Evolutionary conservation across 2,113 vertebrate species (phyloP).

Genomic region (Odobenus rosmarus): DNA sequence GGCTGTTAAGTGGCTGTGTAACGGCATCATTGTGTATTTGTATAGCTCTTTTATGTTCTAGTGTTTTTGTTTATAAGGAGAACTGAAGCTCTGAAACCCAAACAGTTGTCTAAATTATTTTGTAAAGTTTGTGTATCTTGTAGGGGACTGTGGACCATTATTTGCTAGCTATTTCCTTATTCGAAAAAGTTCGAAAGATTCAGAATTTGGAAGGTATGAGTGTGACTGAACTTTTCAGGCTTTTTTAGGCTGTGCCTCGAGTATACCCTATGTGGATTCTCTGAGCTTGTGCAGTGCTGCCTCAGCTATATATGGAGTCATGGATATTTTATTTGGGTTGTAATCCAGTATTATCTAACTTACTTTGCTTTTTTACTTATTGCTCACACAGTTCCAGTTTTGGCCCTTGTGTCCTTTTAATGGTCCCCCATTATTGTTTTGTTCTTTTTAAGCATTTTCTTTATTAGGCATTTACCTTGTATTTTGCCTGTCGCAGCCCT

Average conservation of each 20-base stretch:
- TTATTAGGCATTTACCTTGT: background rate
- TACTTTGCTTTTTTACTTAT: background rate
- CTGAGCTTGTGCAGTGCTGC: background rate
- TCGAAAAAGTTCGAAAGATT: background rate
- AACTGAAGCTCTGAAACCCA: background rate
- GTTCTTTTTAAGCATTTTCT: background rate
- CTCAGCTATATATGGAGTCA: background rate
- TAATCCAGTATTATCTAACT: background rate
- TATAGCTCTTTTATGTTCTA: background rate
- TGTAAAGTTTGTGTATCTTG: background rate
- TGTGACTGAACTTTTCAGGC: background rate
- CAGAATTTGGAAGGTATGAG: background rate
- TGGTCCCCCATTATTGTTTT: background rate
- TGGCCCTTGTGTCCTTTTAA: background rate
- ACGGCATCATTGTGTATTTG: background rate
- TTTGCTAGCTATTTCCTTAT: background rate
- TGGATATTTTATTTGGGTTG: background rate
- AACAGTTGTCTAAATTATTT: background rate
- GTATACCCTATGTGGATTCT: background rate
- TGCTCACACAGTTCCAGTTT: background rate
- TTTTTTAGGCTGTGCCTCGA: background rate
- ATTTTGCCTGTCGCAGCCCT: background rate
- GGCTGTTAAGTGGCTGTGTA: background rate
- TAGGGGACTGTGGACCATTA: background rate
- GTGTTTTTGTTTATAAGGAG: background rate